These are phyloP conservation scores for Chaetops frenatus DNA, from an alignment of 2,113 vertebrate genomes.

Conservation along the genomic window DNA sequence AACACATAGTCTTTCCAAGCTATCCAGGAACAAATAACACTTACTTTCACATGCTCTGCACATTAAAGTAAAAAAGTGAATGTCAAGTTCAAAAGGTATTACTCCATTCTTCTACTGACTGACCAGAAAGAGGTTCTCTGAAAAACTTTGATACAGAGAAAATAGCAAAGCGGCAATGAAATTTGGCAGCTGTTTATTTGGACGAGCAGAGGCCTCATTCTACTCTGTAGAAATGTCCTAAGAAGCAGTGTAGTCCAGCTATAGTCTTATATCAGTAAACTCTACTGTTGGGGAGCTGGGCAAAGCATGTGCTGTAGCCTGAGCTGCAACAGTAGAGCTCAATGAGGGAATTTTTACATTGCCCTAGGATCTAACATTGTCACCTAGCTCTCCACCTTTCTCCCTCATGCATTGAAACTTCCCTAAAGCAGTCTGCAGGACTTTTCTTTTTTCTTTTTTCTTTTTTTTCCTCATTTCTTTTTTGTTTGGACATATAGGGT, in stretches of 20 bases:
- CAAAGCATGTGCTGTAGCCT: background rate
- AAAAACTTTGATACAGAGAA: background rate
- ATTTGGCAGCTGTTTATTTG: background rate
- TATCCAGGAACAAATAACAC: background rate
- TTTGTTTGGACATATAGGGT: background rate
- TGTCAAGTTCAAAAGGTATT: background rate
- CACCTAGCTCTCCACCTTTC: background rate
- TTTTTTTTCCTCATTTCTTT: too few relatives aligned
- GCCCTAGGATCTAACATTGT: background rate
- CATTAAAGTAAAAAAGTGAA: background rate
- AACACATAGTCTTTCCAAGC: background rate
- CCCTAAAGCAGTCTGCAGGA: background rate
- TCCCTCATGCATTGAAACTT: background rate
- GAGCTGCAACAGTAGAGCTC: background rate
- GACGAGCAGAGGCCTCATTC: background rate
- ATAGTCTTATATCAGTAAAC: background rate
- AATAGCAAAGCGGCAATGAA: background rate
- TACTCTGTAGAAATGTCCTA: background rate
- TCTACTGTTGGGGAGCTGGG: accelerated
- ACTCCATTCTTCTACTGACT: background rate
- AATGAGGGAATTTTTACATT: background rate
- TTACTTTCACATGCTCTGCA: background rate
- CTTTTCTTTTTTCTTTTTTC: background rate
- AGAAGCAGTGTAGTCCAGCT: background rate
- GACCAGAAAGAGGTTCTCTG: background rate